Base-by-base conservation (phyloP, 2,888 invertebrate species). In the Azorinus chamasolen region DNA sequence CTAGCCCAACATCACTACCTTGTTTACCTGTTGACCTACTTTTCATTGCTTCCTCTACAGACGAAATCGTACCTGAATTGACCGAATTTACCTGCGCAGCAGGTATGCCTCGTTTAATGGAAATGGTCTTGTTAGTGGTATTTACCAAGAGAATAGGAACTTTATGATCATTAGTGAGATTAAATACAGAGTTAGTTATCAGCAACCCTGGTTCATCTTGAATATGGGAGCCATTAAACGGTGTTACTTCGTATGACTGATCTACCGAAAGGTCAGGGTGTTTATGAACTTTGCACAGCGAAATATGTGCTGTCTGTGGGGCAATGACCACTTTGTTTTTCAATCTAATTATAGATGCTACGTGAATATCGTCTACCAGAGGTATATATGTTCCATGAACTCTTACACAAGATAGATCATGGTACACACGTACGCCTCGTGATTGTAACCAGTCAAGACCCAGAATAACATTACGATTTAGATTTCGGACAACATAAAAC, bases 341-440 rank as follows among this genome's bases (percentile, higher is more conserved):
- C 54, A 37, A 16, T 20, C 37, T 27, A 20, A 51, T 50, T 3
- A 70, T 5, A 1, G 75, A 64, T 16, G 75, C 57, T 2, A 71
- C 57, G 39, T 61, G 66, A 20, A 57, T 71, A 57, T 77, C 74
- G 5, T 69, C 58, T 22, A 55, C 41, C 22, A 68, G 54, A 14
- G 63, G 58, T 1, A 74, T 12, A 37, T 54, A 54, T 37, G 54
- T 25, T 18, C 39, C 39, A 54, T 54, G 16, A n/a, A 54, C 54
- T 37, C 69, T 53, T 2, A 71, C 39, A 27, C 65, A 59, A 2
- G 62, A 51, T 6, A 71, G 20, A 32, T 66, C 71, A 58, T 59
- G 70, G 22, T 76, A 76, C 22, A 71, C 22, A 1, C 66, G 43
- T 1, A 71, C 76, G 27, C 71, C 62, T 43, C 25, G 54, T 37